Percentiles rank a stretch among this genome's conserved stretches.
Evolutionary conservation across 2,797 vertebrate genomes (phyloP).

Genomic region (Avahi laniger): DNA sequence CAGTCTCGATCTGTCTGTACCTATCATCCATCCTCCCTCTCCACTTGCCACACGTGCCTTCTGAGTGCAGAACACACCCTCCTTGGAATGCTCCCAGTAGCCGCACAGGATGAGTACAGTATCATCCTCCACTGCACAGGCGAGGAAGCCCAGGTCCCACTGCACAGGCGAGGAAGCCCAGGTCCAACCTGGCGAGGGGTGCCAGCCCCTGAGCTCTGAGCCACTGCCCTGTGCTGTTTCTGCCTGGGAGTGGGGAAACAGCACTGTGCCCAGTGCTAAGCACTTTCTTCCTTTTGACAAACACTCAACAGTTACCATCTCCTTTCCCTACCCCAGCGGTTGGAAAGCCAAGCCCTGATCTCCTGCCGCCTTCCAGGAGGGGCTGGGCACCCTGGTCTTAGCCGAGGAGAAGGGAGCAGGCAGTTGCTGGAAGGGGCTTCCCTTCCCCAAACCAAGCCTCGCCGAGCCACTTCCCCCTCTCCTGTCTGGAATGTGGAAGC

Average conservation of each 20-base stretch:
- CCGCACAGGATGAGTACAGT: fast-evolving
- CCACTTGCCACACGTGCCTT: fast-evolving
- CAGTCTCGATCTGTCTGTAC: fast-evolving
- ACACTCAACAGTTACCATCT: fast-evolving
- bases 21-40: fast-evolving
- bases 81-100: fast-evolving
- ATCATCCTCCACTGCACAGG: fast-evolving
- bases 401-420: not conserved
- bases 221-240: too few species aligned
- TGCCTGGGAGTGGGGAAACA: too few species aligned
- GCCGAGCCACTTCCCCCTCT: not conserved
- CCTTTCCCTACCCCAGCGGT: not conserved
- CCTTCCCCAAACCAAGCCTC: not conserved
- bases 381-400: fast-evolving
- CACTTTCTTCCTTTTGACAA: fast-evolving
- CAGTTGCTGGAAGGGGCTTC: not conserved
- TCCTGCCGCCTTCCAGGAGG: not conserved
- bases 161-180: fast-evolving
- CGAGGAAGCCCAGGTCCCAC: fast-evolving
- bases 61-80: fast-evolving
- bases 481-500: not conserved
- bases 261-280: fast-evolving
- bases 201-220: fast-evolving
- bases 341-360: fast-evolving
- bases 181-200: fast-evolving